Base-by-base conservation (phyloP, 1,140 invertebrate species). In the Pollicipes pollicipes region DNA sequence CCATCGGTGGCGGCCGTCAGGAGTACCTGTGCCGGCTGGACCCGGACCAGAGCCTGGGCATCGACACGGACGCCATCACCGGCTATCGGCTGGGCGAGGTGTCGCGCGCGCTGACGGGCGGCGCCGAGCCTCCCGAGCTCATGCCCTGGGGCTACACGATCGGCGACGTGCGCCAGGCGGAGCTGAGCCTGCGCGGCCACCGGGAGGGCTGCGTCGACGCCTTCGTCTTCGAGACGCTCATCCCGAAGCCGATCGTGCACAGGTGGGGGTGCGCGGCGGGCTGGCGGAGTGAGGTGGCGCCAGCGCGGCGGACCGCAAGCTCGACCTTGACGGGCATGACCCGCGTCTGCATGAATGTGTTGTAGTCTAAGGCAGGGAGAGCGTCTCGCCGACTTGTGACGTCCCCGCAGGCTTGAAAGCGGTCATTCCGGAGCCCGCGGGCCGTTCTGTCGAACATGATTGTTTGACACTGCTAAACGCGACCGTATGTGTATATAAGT, bases 211-310 rank as follows among this genome's bases (percentile, higher is more conserved):
- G 90, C 74, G 88, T 98, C 31, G 96, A 97, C 73, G 91, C 92
- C 72, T 82, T 98, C 69, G 91, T 93, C 0, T 95, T 98, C 78
- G 94, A 98, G 78, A 96, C 93, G 29, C 83, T 98, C 64, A 97
- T 98, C 79, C 95, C 96, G 71, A 92, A 95, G 81, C 90, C 92
- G 73, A 95, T 98, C 75, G 88, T 97, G 69, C 93, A 97, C 81
- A 87, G 35, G 35, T 35, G 35, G 17, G 35, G 17, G 35, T 35
- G 35, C 35, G 6, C 6, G 35, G 6, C 17, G 35, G 35, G 17
- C n/a, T n/a, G n/a, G n/a, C n/a, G n/a, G n/a, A n/a, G n/a, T n/a
- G n/a, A n/a, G n/a, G n/a, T n/a, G n/a, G n/a, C n/a, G n/a, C n/a
- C n/a, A n/a, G n/a, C n/a, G n/a, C n/a, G n/a, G n/a, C n/a, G n/a